A percentile compares a stretch with the other conserved stretches of the same genome.
Evolutionary conservation across 2,888 invertebrate genomes (phyloP).

Genomic region (Melieria crassipennis): DNA sequence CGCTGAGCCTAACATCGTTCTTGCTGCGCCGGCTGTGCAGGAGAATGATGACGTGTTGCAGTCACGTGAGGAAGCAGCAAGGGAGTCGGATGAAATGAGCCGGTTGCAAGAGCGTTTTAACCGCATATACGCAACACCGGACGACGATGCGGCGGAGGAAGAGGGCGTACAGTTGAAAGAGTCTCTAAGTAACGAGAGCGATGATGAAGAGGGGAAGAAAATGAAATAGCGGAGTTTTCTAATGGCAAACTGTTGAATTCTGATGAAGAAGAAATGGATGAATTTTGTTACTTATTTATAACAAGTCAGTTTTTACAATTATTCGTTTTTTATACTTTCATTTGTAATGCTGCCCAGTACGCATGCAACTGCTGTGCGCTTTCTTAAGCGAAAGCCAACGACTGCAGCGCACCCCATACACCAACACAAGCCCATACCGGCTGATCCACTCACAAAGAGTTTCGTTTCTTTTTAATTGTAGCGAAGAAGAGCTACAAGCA

Average conservation of each 20-base stretch:
- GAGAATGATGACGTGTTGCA: constrained; percentile 6
- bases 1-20: constrained; percentile 1
- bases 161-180: background rate
- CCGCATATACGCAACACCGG: constrained; percentile 18
- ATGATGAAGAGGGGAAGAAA: constrained; percentile 12
- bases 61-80: background rate
- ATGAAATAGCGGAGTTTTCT: constrained; percentile 14
- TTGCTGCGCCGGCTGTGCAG: constrained; percentile 4
- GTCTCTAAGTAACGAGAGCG: background rate
- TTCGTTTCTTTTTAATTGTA: background rate
- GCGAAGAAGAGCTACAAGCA: constrained; percentile 23
- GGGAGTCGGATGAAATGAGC: constrained; percentile 13
- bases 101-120: constrained; percentile 25
- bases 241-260: background rate
- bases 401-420: too few relatives aligned
- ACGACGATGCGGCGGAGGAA: background rate
- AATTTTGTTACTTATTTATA: constrained; percentile 36
- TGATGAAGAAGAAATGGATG: background rate
- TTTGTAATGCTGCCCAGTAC: too few relatives aligned
- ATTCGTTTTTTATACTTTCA: too few relatives aligned
- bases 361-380: too few relatives aligned
- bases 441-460: background rate
- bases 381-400: too few relatives aligned
- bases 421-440: too few relatives aligned
- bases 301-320: background rate